Percentiles rank a stretch among this genome's conserved stretches.
Evolutionary conservation across 2,888 invertebrate genomes (phyloP).

Genomic region (Phortica magna): DNA sequence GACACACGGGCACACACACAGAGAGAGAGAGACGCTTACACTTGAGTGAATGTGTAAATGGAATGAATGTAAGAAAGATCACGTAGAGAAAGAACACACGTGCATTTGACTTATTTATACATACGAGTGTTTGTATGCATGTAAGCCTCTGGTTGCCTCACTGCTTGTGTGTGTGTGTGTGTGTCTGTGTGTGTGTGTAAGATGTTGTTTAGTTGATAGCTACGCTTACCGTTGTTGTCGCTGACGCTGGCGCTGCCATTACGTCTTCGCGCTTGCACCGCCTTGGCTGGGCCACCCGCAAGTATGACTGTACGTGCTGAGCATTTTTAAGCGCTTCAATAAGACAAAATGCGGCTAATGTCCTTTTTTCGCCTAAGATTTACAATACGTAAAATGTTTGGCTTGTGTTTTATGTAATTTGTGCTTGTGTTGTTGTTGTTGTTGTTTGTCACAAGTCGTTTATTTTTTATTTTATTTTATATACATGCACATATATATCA

Average conservation of each 20-base stretch:
- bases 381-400: slow-evolving; percentile 62
- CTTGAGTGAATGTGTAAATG: not conserved
- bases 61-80: not conserved
- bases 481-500: too few relatives aligned
- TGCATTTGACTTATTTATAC: slow-evolving; percentile 56
- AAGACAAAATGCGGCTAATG: slow-evolving; percentile 72
- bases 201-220: not conserved
- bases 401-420: slow-evolving; percentile 32
- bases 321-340: slow-evolving; percentile 38
- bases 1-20: not conserved
- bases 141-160: slow-evolving; percentile 9
- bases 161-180: slow-evolving; percentile 26
- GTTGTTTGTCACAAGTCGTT: slow-evolving; percentile 35
- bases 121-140: slow-evolving; percentile 46
- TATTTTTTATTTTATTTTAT: slow-evolving; percentile 24
- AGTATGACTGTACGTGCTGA: slow-evolving; percentile 3
- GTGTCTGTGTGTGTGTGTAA: slow-evolving; percentile 42
- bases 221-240: not conserved
- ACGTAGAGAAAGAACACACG: slow-evolving; percentile 28
- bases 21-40: not conserved
- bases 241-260: not conserved
- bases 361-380: slow-evolving; percentile 61
- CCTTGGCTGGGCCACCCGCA: not conserved
- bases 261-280: not conserved
- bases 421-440: slow-evolving; percentile 30